These are phyloP conservation scores for Premnoplex brunnescens DNA, from an alignment of 2,797 vertebrate species.

Conservation along the genomic window DNA sequence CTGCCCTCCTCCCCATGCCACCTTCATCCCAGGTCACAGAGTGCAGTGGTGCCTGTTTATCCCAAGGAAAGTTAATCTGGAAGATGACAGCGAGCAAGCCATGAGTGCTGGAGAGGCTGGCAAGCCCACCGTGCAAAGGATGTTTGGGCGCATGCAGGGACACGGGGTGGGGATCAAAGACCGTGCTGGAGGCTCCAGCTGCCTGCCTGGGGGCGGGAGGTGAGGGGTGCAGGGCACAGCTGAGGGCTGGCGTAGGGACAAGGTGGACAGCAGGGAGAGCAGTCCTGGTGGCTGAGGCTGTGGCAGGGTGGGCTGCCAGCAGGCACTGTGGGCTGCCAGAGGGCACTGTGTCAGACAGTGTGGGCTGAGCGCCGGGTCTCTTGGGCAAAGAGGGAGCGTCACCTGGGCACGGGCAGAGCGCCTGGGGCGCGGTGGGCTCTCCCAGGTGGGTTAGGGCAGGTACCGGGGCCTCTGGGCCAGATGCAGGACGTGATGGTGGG, in stretches of 20 bases:
- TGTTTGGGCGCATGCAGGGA: rapidly evolving
- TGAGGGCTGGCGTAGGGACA: neutral
- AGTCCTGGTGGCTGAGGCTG: neutral
- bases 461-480: neutral
- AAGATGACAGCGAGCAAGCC: neutral
- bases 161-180: too few relatives aligned
- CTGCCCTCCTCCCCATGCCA: neutral
- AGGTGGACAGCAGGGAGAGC: rapidly evolving
- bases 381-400: neutral
- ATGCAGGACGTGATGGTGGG: neutral
- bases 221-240: neutral
- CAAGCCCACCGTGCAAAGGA: neutral
- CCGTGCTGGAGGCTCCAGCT: neutral
- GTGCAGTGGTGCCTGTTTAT: neutral
- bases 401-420: neutral
- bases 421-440: neutral
- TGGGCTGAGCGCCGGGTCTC: neutral
- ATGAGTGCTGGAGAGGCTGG: rapidly evolving
- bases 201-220: neutral
- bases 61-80: neutral
- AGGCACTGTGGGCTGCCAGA: neutral
- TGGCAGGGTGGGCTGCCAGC: neutral
- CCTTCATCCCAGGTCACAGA: rapidly evolving
- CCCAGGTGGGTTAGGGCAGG: neutral
- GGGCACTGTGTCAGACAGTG: neutral